These are phyloP conservation scores for Hydrotaea diabolus DNA, from an alignment of 2,888 invertebrate species.

Conservation along the genomic window DNA sequence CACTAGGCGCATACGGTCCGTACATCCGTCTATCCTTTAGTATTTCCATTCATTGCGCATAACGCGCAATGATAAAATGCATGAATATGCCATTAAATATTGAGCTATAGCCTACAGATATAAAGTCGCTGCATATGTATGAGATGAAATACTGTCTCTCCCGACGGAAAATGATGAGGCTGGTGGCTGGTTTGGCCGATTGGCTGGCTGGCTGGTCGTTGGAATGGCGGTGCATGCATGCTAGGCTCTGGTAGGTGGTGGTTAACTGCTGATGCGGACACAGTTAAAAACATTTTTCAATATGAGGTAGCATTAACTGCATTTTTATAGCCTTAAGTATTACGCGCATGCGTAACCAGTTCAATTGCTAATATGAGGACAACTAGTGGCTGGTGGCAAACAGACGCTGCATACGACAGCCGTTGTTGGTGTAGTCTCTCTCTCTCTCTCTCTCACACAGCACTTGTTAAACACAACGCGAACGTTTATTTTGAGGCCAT, in stretches of 20 bases:
- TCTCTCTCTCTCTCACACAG: conserved; percentile 53
- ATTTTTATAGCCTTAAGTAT: conserved; percentile 65
- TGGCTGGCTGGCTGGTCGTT: not conserved
- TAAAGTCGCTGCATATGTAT: not conserved
- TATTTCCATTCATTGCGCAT: not conserved
- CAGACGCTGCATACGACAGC: conserved; percentile 20
- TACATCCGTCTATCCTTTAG: not conserved
- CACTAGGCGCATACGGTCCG: not conserved
- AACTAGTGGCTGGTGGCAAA: conserved; percentile 41
- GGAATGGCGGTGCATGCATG: not conserved
- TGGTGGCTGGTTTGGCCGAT: too few species aligned
- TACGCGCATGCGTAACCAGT: conserved; percentile 71
- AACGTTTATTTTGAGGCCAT: conserved; percentile 64
- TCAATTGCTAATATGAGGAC: conserved; percentile 65
- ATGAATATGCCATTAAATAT: conserved; percentile 53
- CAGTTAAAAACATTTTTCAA: conserved; percentile 59
- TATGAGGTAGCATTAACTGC: conserved; percentile 66
- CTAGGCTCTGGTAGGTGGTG: conserved; percentile 33
- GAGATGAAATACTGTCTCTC: conserved; percentile 16
- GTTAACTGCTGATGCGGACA: conserved; percentile 10
- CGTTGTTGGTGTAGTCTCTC: not conserved
- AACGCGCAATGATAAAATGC: conserved; percentile 39
- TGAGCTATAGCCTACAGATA: conserved; percentile 54
- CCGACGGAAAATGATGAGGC: conserved; percentile 13
- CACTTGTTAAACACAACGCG: conserved; percentile 65